Percentiles rank a stretch among this genome's conserved stretches.
phyloP scores from a whole-genome alignment of 2,113 vertebrate species.

The Aptenodytes forsteri region DNA sequence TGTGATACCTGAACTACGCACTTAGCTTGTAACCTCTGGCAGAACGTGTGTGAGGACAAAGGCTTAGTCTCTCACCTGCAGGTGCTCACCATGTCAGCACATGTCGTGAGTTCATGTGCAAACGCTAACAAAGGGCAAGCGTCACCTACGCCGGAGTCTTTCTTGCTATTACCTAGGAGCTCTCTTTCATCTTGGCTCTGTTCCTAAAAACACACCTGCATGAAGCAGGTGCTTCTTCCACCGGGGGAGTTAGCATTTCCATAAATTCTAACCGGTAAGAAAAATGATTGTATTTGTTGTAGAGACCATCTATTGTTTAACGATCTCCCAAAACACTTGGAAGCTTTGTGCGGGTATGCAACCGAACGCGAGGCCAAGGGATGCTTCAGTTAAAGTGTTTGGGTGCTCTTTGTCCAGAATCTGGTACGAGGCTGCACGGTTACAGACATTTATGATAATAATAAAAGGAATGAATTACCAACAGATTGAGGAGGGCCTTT shows the following conservation, averaged over 20 bases:
- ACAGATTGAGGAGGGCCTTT: not conserved
- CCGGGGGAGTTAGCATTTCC: not conserved
- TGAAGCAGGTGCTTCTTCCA: not conserved
- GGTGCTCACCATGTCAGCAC: not conserved
- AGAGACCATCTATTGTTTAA: not conserved
- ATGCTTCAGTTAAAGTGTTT: not conserved
- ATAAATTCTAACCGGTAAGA: not conserved
- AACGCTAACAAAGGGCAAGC: not conserved
- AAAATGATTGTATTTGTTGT: accelerated
- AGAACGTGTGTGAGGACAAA: not conserved
- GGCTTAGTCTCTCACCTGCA: not conserved
- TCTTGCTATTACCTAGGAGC: not conserved
- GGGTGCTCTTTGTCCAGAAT: not conserved
- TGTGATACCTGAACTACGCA: accelerated
- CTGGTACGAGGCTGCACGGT: not conserved
- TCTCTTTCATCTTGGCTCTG: not conserved
- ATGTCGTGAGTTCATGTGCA: accelerated
- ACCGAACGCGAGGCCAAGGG: not conserved
- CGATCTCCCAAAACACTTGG: accelerated
- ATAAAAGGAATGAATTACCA: not conserved
- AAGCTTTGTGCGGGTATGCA: too few species aligned
- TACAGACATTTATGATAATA: accelerated
- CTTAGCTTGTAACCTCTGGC: not conserved
- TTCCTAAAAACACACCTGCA: not conserved
- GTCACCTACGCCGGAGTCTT: accelerated